Conservation (phyloP, 1,140 invertebrate species). For the Pygmarrhopalites habei region DNA sequence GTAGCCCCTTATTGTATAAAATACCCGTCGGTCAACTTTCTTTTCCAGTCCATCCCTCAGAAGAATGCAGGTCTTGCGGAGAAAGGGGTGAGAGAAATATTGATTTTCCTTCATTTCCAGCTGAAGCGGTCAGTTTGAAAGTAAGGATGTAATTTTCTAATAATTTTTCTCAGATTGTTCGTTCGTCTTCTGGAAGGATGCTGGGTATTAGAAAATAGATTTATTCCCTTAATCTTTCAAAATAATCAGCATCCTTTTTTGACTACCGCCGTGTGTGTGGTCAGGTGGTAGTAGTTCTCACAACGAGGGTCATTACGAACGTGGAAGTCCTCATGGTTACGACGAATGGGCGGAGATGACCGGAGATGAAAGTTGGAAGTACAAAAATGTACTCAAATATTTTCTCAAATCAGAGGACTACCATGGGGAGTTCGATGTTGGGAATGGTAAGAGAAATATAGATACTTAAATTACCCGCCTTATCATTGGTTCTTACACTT, state of each 20-base stretch:
- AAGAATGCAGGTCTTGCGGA: not conserved
- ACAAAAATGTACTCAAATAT: conserved; percentile 60
- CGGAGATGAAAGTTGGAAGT: conserved; percentile 52
- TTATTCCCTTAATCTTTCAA: too few species aligned
- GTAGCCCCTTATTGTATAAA: not conserved
- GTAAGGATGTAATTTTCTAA: too few species aligned
- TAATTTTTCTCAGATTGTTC: too few species aligned
- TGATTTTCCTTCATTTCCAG: too few species aligned
- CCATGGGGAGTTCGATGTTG: conserved; percentile 12
- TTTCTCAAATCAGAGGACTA: conserved; percentile 75
- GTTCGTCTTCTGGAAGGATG: too few species aligned
- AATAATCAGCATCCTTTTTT: too few species aligned
- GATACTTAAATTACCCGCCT: too few species aligned
- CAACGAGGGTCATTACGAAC: conserved; percentile 59
- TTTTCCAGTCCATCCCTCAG: not conserved
- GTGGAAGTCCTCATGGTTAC: conserved; percentile 58
- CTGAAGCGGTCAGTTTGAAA: too few species aligned
- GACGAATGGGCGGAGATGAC: conserved; percentile 52
- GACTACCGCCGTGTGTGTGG: too few species aligned
- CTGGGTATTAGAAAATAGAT: too few species aligned
- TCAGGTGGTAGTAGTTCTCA: conserved; percentile 47
- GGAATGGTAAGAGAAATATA: too few species aligned
- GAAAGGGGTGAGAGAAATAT: not conserved
- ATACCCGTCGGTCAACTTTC: not conserved
- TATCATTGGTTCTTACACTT: too few species aligned